A percentile compares a stretch with the other conserved stretches of the same genome.
These are phyloP conservation scores for Eonycteris spelaea DNA, from an alignment of 2,113 vertebrate genomes.

Conservation along the genomic window DNA sequence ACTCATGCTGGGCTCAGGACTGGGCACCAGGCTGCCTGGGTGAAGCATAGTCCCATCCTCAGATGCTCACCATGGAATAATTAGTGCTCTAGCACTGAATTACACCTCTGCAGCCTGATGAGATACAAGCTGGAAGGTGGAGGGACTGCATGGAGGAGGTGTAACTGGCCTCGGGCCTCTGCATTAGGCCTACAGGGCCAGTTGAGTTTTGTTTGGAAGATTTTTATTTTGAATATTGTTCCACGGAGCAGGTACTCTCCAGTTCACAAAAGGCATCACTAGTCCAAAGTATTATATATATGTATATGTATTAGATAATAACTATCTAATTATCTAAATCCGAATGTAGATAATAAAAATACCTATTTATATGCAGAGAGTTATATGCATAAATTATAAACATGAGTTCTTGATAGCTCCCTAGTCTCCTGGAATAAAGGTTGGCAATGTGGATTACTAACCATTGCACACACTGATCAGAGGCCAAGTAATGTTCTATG, in stretches of 20 bases:
- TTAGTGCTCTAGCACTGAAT: accelerated
- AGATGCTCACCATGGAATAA: neutral
- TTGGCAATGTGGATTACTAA: accelerated
- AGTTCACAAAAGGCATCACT: neutral
- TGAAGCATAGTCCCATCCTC: accelerated
- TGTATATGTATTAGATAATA: neutral
- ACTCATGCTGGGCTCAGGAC: neutral
- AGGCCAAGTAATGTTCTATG: too few relatives aligned
- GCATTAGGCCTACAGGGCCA: neutral
- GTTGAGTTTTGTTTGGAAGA: neutral
- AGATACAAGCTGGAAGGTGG: neutral
- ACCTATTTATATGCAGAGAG: neutral
- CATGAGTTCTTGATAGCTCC: neutral
- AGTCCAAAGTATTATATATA: neutral
- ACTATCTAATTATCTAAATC: neutral
- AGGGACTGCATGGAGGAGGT: accelerated
- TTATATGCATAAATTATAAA: neutral
- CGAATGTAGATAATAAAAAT: neutral
- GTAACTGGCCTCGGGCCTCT: neutral
- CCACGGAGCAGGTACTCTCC: neutral
- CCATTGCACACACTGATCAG: too few relatives aligned
- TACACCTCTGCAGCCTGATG: neutral
- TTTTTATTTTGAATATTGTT: neutral
- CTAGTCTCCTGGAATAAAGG: neutral
- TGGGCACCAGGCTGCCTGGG: neutral